Conservation (phyloP, 1,140 invertebrate genomes). For the Zelostemma sp. region DNA sequence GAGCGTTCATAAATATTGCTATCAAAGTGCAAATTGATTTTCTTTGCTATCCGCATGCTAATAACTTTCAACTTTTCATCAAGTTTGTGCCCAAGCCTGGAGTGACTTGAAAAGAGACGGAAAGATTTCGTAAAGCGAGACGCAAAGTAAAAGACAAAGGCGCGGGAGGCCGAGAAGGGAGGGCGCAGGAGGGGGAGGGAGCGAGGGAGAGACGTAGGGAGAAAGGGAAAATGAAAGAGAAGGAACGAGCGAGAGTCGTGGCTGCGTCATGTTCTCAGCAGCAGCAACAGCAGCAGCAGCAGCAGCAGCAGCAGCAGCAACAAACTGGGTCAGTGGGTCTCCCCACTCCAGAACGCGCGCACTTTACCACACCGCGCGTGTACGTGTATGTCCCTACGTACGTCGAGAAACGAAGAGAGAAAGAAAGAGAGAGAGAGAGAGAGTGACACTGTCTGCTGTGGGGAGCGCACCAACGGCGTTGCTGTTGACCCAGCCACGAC, state of each 20-base stretch:
- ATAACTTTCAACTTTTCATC: constrained; percentile 1
- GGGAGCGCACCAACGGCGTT: constrained; percentile 69
- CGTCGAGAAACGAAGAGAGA: background rate
- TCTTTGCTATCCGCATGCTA: background rate
- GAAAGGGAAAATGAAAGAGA: constrained; percentile 12
- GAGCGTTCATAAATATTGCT: background rate
- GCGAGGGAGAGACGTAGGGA: constrained; percentile 4
- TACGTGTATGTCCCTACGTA: constrained; percentile 41
- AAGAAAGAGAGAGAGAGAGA: constrained; percentile 14
- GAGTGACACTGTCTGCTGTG: constrained; percentile 44
- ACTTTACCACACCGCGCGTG: constrained; percentile 15
- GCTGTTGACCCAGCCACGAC: constrained; percentile 67
- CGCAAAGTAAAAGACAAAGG: constrained; percentile 11
- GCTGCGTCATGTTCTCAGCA: constrained; percentile 70
- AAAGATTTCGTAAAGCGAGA: constrained; percentile 2
- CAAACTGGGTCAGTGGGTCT: constrained; percentile 70
- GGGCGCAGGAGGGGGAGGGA: constrained; percentile 6
- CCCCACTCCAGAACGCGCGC: constrained; percentile 54
- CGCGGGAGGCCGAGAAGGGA: background rate
- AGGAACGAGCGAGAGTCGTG: constrained; percentile 60
- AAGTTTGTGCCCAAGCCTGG: background rate
- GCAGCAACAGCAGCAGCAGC: too few species aligned
- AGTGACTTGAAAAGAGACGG: constrained; percentile 14
- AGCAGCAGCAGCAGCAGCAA: too few species aligned
- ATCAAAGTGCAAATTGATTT: constrained; percentile 3